Base-by-base conservation (phyloP, 1,140 invertebrate genomes). In the Daktulosphaira vitifoliae region DNA sequence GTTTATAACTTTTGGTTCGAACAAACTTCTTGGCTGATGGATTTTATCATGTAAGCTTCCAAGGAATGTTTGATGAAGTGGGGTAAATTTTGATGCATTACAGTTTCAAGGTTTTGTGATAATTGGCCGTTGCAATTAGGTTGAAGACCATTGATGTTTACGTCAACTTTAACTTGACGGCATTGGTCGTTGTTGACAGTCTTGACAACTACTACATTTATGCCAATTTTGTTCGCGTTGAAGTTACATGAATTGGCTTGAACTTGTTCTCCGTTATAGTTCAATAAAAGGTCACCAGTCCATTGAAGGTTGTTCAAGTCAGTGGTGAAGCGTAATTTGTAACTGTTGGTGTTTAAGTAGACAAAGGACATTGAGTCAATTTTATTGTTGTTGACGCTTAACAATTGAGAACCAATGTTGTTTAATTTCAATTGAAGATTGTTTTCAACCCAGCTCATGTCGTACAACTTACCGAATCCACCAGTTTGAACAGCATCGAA, bases 41-140 rank as follows among this genome's bases (percentile, higher is more conserved):
- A 13, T 9, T 46, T 9, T 26, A 26, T 38, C 9, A 59, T 1
- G 54, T 15, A 13, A 13, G n/a, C 23, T 29, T 7, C 54, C 9
- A 46, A 20, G 18, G 39, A 46, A 2, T 22, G 39, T 13, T 59
- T 39, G 39, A 59, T 20, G 42, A 59, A 59, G 13, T 23, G 54
- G 11, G 15, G 23, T 5, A 59, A 15, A 3, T 59, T 13, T 3
- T 46, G 7, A 11, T 20, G 38, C 1, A 59, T 3, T 1, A 13
- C 6, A 23, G 38, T 6, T 1, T 18, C 23, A 15, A 46, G 22
- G 5, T 46, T 22, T n/a, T 37, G 16, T 4, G 22, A n/a, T 1
- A 44, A 16, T 22, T 59, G 3, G 1, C 26, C 23, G 11, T 13
- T 22, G 16, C 42, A 33, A 16, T 29, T 46, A 23, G 42, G 44